Base-by-base conservation (phyloP, 2,113 vertebrate species). In the Bubo blakistoni region DNA sequence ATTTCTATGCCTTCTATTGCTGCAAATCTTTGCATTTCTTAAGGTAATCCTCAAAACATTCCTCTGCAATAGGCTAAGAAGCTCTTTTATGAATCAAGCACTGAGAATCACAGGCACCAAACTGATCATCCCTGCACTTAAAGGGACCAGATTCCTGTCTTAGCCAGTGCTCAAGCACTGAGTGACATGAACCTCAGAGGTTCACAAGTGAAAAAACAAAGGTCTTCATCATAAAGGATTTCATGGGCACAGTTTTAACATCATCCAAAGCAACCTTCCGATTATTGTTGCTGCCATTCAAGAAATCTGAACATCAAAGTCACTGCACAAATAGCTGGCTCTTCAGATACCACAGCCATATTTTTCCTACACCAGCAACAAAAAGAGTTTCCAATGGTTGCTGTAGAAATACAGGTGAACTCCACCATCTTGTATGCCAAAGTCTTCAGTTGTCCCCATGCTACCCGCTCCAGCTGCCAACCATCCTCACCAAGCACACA, bases 21-120 rank as follows among this genome's bases (percentile, higher is more conserved):
- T 81, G 54, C 46, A 92, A 72, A 65, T 57, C 36, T 61, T 81
- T n/a, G 24, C 9, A 44, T 82, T 92, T 93, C 76, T 87, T 72
- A 52, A 55, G 36, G 46, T 54, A 86, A 72, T 47, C 22, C 32
- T 67, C 38, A 52, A 80, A 46, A 66, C 49, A 40, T 72, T 80
- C 63, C 70, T 69, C 49, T 61, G 42, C 71, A 80, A n/a, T 3
- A 82, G n/a, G 32, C 61, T 54, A 51, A 67, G 30, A 34, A 8
- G 19, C 5, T 80, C 3, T 58, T 72, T 79, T 49, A 90, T 18
- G 19, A 34, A 78, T 7, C 2, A 4, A 82, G 38, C 55, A 51
- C 61, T 17, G 34, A 93, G 59, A 88, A 66, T 34, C 51, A 62
- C 13, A 40, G 42, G 55, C 58, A 90, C 30, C 32, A 67, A 78